These are phyloP conservation scores for Euwallacea fornicatus DNA, from an alignment of 1,140 invertebrate genomes.

Conservation along the genomic window DNA sequence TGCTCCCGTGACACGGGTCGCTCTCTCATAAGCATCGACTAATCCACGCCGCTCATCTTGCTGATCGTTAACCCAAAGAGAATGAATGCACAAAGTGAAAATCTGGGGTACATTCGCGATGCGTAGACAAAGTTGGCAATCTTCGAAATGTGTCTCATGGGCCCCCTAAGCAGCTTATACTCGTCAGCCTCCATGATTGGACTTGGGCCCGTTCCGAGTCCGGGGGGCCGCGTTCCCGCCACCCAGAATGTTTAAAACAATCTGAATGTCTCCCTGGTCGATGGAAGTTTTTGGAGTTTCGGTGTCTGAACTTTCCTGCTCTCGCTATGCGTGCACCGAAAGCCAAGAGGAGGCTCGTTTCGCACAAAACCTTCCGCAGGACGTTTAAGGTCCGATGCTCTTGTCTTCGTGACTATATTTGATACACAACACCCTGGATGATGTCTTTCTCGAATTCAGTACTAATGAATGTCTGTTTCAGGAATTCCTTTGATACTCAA, in stretches of 20 bases:
- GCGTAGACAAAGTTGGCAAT: slow-evolving; percentile 38
- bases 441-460: too few relatives aligned
- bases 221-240: slow-evolving; percentile 12
- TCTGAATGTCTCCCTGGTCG: slow-evolving; percentile 34
- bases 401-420: too few relatives aligned
- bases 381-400: too few relatives aligned
- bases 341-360: too few relatives aligned
- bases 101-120: slow-evolving; percentile 4
- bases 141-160: slow-evolving; percentile 40
- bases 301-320: neutral
- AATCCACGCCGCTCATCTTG: too few relatives aligned
- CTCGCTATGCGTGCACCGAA: too few relatives aligned
- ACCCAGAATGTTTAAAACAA: slow-evolving; percentile 33
- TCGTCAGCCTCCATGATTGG: slow-evolving; percentile 38
- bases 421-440: too few relatives aligned
- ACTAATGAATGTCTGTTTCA: neutral
- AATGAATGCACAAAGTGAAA: neutral
- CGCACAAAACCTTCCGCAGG: too few relatives aligned
- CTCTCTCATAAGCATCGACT: too few relatives aligned
- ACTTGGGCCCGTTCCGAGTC: slow-evolving; percentile 11
- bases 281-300: slow-evolving; percentile 20
- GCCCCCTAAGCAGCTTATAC: slow-evolving; percentile 42
- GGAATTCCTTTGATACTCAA: slow-evolving; percentile 18
- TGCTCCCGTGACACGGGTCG: too few relatives aligned
- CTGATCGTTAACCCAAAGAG: too few relatives aligned